Evolutionary conservation across 2,888 invertebrate species (phyloP), one percentile per base, ranked within the genome.

Genomic region (Eubasilissa splendida): DNA sequence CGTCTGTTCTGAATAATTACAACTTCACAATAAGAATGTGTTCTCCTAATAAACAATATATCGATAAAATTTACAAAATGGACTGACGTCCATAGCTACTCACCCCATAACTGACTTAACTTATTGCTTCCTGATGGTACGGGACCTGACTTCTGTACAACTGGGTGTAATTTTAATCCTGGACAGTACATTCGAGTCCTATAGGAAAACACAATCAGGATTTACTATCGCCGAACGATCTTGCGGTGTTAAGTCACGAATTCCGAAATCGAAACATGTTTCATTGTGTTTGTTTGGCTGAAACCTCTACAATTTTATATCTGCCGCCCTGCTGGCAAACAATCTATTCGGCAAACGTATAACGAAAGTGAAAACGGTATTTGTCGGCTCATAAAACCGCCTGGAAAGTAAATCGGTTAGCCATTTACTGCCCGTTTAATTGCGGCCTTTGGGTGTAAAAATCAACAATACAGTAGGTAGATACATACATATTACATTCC

Each of bases 401-500:
- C 22, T 53, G 73, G 22, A 65, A 60, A 79, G 79, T 79, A 79
- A 73, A 79, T 79, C 65, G 74, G 79, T 79, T 79, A 74, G 63
- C 79, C 79, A 65, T 79, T 79, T 79, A 71, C 65, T 71, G 53
- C 79, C 73, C 54, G 31, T 42, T 79, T 79, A 79, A 79, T 74
- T 79, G 79, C 74, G 79, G 74, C 79, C 79, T 74, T 77, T 77
- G 63, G 33, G 78, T 53, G 65, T 53, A 79, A 79, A 79, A 79
- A 79, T 79, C 79, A 79, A 79, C 79, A 79, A 79, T 71, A 65
- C 42, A 42, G 42, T 42, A 42, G 42, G 42, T 42, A 52, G 77
- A 73, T 52, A 73, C 71, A 73, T 52, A 73, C 71, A 73, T 73
- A 54, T 74, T 56, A 73, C 42, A 42, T 31, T 50, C 52, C 22